Base-by-base conservation (phyloP, 2,113 vertebrate species). In the Phalacrocorax pelagicus region DNA sequence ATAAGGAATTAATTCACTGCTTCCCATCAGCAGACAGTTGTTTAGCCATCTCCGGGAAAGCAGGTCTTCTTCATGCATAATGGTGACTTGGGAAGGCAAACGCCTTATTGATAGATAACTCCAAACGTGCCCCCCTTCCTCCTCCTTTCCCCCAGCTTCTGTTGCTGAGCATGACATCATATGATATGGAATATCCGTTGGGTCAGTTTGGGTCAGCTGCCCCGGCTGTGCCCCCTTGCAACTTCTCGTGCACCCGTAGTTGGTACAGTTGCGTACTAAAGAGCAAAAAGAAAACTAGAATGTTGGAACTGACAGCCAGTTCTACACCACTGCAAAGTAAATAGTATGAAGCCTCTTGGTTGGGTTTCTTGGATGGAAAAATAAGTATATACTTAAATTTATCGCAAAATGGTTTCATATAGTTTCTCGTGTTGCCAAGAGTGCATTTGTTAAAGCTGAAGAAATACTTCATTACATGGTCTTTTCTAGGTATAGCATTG, bases 101-200 rank as follows among this genome's bases (percentile, higher is more conserved):
- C 5, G 1, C 17, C n/a, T 34, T 44, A 26, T 6, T 21, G 20
- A 36, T 71, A n/a, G 32, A 46, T 52, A 46, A 26, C 19, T 24
- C 32, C 1, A 0, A n/a, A 38, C 0, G 2, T 70, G 3, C 12
- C 12, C 13, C 21, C 5, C 44, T 73, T 73, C 27, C 7, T 86
- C 34, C 23, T 78, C 5, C 18, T 36, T 57, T 40, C 20, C 38
- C 14, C 15, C 18, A 52, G n/a, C 9, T 84, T 67, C 67, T 38
- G 12, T 38, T 29, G 52, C 19, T 23, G n/a, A 21, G 11, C 9
- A 3, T 67, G 15, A 9, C 5, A 4, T 12, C 16, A 0, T 10
- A 18, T 30, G 40, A 26, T 2, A 16, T 36, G n/a, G 58, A 46
- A n/a, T 30, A 23, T 65, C 21, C 44, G 7, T 42, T 29, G 19